Base-by-base conservation (phyloP, 64 coral and sea anemone genomes). In the Montipora efflorescens region DNA sequence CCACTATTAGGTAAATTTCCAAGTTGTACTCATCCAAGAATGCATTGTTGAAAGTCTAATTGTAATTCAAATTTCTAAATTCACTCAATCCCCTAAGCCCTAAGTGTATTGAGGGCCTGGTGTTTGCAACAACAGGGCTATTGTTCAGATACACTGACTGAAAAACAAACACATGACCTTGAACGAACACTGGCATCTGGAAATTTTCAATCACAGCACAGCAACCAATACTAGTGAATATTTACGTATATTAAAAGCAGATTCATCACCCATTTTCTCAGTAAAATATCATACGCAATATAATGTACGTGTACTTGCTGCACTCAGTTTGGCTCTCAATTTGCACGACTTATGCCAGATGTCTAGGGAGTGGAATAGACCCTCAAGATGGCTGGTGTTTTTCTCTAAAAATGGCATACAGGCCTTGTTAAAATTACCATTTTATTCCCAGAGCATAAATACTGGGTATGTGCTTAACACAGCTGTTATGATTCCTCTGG, bases 321-420 rank as follows among this genome's bases (percentile, higher is more conserved):
- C 75, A 76, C 80, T 87, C 19, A 93, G 75, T 79, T 93, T 93
- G 19, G 82, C 57, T 52, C 81, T 84, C 12, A 92, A 45, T 74
- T 92, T 92, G 66, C 69, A 83, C 5, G 81, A 84, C 73, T 92
- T 84, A 68, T 92, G 90, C 90, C 90, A 92, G 21, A 92, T 91
- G 67, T 91, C 90, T 28, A 91, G 71, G 20, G 91, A 85, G 70
- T 93, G 91, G 80, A 93, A 87, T 16, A 93, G 82, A 25, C 53
- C 50, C 72, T 66, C 51, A 19, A 93, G 61, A 23, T 87, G 55
- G 43, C 87, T 87, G 8, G 75, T 67, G 57, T 93, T 49, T 79
- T 90, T 23, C 47, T 90, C 88, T 90, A 78, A 53, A 55, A 78
- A 49, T 64, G 55, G 21, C 52, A 84, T 15, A 84, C 57, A 84